Base-by-base conservation (phyloP, 2,888 invertebrate species). In the Ypsolopha scabrella region DNA sequence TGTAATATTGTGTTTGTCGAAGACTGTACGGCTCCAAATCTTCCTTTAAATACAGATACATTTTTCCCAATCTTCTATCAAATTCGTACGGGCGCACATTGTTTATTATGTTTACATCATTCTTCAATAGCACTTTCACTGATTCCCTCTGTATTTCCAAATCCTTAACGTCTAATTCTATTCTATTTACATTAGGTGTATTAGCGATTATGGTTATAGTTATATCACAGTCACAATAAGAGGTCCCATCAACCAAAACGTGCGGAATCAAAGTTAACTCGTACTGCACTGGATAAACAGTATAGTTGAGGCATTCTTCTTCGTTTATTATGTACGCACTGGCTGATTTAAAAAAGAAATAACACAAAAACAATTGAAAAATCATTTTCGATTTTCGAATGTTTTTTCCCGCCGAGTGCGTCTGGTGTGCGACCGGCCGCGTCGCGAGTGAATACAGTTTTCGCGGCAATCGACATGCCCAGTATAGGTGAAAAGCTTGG, bases 231-330 rank as follows among this genome's bases (percentile, higher is more conserved):
- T 81, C 72, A 50, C 76, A 85, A 60, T 72, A 79, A 36, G 74
- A 72, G 38, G 56, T 60, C 1, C 60, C 61, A 7, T 65, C 67
- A 14, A 58, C 63, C 39, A 65, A 67, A 47, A 81, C 59, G 45
- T 75, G 71, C 0, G 85, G 85, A 11, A 60, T 72, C 50, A 86
- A 64, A 1, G 67, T 72, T 0, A 86, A 52, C 50, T 85, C 85
- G 45, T 86, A 86, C 55, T 85, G 80, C 54, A 82, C 70, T 53
- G 86, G 86, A 56, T 86, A 86, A 47, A 86, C 75, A 50, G 83
- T 83, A 45, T 81, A 86, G 57, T 85, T 82, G 11, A 85, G 62
- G 59, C 86, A 86, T 58, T 85, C 83, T 61, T 85, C 85, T 47
- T 78, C 75, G 37, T 60, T 55, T 11, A 75, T 58, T 36, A 72